These are phyloP conservation scores for Drosophila sp. DNA, from an alignment of 1,140 invertebrate species.

Conservation along the genomic window DNA sequence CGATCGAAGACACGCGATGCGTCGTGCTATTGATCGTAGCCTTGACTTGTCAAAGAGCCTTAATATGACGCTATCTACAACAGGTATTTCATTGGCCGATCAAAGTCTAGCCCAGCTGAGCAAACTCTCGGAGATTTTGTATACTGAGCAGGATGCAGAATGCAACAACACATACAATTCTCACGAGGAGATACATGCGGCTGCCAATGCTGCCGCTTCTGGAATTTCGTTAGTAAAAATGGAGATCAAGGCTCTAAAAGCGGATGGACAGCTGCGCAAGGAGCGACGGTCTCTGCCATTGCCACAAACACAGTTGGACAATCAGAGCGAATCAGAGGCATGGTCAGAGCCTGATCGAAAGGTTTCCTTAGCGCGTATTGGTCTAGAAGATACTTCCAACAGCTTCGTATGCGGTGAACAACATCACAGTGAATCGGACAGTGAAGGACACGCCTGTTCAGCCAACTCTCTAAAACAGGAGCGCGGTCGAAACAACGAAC, in stretches of 20 bases:
- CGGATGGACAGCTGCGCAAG: conserved; percentile 81
- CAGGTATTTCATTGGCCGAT: conserved; percentile 69
- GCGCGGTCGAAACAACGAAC: conserved; percentile 84
- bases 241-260: conserved; percentile 85
- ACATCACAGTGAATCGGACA: conserved; percentile 75
- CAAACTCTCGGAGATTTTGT: conserved; percentile 85
- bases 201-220: conserved; percentile 56
- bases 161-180: conserved; percentile 73
- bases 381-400: conserved; percentile 85
- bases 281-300: conserved; percentile 65
- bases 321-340: conserved; percentile 91
- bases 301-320: conserved; percentile 75
- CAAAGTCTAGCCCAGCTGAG: conserved; percentile 84
- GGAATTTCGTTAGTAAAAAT: conserved; percentile 69
- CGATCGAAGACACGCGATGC: conserved; percentile 85
- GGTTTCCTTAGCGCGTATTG: conserved; percentile 91
- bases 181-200: conserved; percentile 78
- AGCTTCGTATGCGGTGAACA: conserved; percentile 45
- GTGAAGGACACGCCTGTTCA: conserved; percentile 53
- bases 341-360: conserved; percentile 94
- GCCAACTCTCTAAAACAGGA: conserved; percentile 61
- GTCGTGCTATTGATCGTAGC: conserved; percentile 86
- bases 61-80: conserved; percentile 81
- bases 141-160: conserved; percentile 51
- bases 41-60: conserved; percentile 87